A percentile compares a stretch with the other conserved stretches of the same genome.
These are phyloP conservation scores for Lateolabrax maculatus DNA, from an alignment of 2,797 vertebrate genomes.

Conservation along the genomic window DNA sequence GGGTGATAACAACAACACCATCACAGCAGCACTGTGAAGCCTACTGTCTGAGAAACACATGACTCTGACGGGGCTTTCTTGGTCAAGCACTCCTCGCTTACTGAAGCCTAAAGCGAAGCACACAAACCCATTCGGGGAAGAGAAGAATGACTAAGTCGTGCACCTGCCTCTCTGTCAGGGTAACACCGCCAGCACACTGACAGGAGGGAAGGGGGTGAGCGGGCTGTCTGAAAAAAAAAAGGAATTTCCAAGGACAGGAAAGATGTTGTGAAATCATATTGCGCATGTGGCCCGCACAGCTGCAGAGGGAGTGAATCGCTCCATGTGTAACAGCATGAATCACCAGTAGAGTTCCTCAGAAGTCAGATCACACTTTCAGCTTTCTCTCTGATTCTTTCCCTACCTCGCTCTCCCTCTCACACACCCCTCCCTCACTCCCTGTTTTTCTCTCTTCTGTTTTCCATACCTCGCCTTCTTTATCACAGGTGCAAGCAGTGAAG, in stretches of 20 bases:
- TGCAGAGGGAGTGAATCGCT: conserved; percentile 79
- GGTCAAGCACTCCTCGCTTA: conserved; percentile 47
- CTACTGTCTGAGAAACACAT: conserved; percentile 59
- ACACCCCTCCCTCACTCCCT: conserved; percentile 26
- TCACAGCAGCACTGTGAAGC: conserved; percentile 29
- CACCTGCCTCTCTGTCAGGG: conserved; percentile 77
- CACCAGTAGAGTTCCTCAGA: conserved; percentile 79
- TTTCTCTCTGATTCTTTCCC: conserved; percentile 22
- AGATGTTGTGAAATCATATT: conserved; percentile 86
- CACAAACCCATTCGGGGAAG: conserved; percentile 54
- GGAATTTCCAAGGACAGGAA: conserved; percentile 82
- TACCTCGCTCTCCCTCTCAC: not conserved
- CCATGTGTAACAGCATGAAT: conserved; percentile 83
- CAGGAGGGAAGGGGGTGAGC: conserved; percentile 60
- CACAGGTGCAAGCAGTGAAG: conserved; percentile 76
- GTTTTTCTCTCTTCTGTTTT: conserved; percentile 59
- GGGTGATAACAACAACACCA: conserved; percentile 61
- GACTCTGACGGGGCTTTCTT: conserved; percentile 46
- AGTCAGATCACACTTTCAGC: conserved; percentile 77
- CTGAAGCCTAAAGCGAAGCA: conserved; percentile 51
- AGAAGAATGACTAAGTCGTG: conserved; percentile 73
- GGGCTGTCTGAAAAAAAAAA: conserved; percentile 56
- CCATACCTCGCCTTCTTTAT: conserved; percentile 62
- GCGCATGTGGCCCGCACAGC: conserved; percentile 83
- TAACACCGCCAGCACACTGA: conserved; percentile 59